These are phyloP conservation scores for Halyomorpha halys DNA, from an alignment of 1,140 invertebrate genomes.

Conservation along the genomic window DNA sequence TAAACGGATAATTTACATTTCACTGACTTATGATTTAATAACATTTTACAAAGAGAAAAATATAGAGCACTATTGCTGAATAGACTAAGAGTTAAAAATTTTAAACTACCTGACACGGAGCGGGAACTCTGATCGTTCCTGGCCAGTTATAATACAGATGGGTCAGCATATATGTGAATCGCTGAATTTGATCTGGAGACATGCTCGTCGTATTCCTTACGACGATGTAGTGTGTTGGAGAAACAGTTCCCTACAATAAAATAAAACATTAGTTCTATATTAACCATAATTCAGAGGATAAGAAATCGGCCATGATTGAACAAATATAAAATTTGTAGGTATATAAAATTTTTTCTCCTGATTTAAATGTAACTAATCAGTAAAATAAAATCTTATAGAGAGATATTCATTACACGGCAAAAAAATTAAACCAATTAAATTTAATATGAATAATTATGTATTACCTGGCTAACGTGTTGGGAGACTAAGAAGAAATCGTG, in stretches of 20 bases:
- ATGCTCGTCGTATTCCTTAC: slow-evolving; percentile 58
- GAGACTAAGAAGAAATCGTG: slow-evolving; percentile 86
- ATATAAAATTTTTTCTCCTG: too few relatives aligned
- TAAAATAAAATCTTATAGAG: too few relatives aligned
- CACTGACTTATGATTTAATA: too few relatives aligned
- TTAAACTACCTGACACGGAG: slow-evolving; percentile 61
- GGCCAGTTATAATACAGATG: slow-evolving; percentile 95
- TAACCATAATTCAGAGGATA: too few relatives aligned
- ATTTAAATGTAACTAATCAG: too few relatives aligned
- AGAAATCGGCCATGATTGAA: too few relatives aligned
- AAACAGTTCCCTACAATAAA: slow-evolving; percentile 59
- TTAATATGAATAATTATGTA: neutral
- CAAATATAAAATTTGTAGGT: too few relatives aligned
- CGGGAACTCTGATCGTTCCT: slow-evolving; percentile 82
- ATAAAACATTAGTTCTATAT: too few relatives aligned
- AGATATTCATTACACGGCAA: neutral
- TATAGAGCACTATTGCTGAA: too few relatives aligned
- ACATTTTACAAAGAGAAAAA: too few relatives aligned
- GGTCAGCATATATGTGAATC: slow-evolving; percentile 77
- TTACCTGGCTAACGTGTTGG: slow-evolving; percentile 58
- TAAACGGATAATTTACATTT: too few relatives aligned
- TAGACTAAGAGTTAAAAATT: too few relatives aligned
- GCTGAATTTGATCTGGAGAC: slow-evolving; percentile 72
- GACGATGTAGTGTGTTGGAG: slow-evolving; percentile 84
- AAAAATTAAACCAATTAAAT: neutral